Conservation (phyloP, 2,113 vertebrate genomes). For the Cacatua alba region DNA sequence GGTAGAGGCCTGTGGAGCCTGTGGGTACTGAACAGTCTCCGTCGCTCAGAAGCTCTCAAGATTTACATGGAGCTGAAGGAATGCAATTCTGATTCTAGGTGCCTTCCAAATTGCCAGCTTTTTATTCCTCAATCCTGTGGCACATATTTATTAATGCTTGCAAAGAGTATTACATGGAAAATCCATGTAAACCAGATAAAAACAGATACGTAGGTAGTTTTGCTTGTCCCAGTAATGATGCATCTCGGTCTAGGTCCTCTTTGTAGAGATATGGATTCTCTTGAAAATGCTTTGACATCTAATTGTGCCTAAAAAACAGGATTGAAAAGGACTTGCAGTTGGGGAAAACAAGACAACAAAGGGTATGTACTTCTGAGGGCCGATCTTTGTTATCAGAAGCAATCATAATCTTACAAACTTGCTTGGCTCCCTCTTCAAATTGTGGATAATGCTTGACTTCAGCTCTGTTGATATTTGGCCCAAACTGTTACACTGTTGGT, state of each 20-base stretch:
- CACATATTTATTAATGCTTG: background rate
- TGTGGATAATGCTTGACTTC: background rate
- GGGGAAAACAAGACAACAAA: background rate
- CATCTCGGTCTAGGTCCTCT: background rate
- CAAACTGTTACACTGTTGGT: background rate
- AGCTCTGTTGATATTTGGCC: background rate
- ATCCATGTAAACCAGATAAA: background rate
- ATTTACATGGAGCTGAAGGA: background rate
- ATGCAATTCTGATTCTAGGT: background rate
- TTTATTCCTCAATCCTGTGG: background rate
- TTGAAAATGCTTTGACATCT: background rate
- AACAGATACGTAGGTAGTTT: background rate
- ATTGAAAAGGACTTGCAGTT: background rate
- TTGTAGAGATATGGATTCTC: background rate
- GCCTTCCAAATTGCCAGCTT: background rate
- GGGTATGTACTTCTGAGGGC: background rate
- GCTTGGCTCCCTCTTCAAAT: background rate
- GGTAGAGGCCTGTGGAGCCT: background rate
- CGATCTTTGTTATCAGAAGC: background rate
- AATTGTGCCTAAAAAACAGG: background rate
- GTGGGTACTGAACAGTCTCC: background rate
- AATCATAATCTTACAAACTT: background rate
- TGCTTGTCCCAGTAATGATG: background rate
- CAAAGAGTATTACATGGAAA: background rate
- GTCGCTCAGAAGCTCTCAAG: background rate